Percentiles rank a stretch among this genome's conserved stretches.
phyloP scores from a whole-genome alignment of 1,140 invertebrate species.

The Rhopalosiphum padi region DNA sequence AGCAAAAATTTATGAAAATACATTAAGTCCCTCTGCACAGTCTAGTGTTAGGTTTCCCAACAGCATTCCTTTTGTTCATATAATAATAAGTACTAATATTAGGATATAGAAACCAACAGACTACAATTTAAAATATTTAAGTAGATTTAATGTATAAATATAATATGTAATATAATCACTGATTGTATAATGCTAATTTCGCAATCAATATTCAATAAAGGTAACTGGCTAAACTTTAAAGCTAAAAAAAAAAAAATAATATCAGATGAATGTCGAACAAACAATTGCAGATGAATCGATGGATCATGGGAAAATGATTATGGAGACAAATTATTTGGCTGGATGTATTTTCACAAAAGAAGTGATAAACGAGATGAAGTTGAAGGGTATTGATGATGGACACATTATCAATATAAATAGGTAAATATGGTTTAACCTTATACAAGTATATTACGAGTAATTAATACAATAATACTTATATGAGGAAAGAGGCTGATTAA shows the following conservation, averaged over 20 bases:
- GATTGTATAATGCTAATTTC: not conserved
- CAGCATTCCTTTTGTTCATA: not conserved
- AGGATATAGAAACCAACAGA: not conserved
- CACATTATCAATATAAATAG: slow-evolving; percentile 75
- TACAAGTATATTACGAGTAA: not conserved
- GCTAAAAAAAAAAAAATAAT: not conserved
- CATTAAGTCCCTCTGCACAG: too few relatives aligned
- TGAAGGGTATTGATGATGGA: slow-evolving; percentile 65
- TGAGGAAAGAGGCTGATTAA: too few relatives aligned
- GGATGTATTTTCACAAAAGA: slow-evolving; percentile 68
- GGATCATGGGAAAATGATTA: slow-evolving; percentile 64
- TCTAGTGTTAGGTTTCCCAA: not conserved
- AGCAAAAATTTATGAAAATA: too few relatives aligned
- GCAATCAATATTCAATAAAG: not conserved
- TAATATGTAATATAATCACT: not conserved
- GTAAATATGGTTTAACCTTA: slow-evolving; percentile 60
- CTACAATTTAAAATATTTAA: not conserved
- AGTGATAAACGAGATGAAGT: slow-evolving; percentile 67
- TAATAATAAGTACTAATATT: not conserved
- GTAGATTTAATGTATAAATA: not conserved
- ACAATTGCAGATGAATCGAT: slow-evolving; percentile 62
- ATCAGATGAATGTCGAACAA: not conserved
- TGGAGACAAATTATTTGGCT: slow-evolving; percentile 71
- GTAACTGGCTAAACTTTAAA: not conserved
- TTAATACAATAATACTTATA: too few relatives aligned